Percentiles rank a stretch among this genome's conserved stretches.
These are phyloP conservation scores for roundworm (Caenorhabditis elegans) DNA, from an alignment of 1,140 invertebrate species.

Conservation along the genomic window WBcel235 BX284604.4:13198501-13199000, in stretches of 20 bases:
- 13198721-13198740: neutral
- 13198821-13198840: conserved; percentile 28
- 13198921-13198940: neutral
- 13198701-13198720: no score
- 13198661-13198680: conserved; percentile 13
- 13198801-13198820: neutral
- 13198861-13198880: conserved; percentile 25
- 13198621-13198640: neutral
- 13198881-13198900: neutral
- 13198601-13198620: no score
- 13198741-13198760: neutral
- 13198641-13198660: neutral
- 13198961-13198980: neutral
- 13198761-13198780: neutral
- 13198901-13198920: neutral
- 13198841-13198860: neutral
- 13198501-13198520: no score
- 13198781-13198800: neutral
- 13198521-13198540: no score
- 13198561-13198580: no score
- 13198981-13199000: neutral
- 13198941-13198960: no score
- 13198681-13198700: neutral
- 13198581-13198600: no score
- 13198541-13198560: no score